Conservation (phyloP, 2,113 vertebrate species). For the Setophaga petechia region DNA sequence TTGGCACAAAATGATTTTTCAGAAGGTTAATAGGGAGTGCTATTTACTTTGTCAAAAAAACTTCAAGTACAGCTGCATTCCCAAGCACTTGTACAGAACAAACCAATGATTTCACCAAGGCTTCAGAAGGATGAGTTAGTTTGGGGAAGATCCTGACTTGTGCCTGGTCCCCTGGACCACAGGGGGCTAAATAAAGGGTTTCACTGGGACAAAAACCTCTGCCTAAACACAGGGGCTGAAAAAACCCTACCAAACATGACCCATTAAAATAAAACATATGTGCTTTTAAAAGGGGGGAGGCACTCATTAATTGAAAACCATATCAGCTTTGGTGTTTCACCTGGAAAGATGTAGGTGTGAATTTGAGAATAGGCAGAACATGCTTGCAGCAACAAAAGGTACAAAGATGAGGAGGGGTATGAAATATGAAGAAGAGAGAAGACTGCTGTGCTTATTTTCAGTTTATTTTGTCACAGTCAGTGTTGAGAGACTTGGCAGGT, state of each 20-base stretch:
- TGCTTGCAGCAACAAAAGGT: background rate
- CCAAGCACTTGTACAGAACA: background rate
- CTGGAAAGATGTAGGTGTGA: background rate
- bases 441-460: background rate
- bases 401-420: background rate
- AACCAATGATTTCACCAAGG: background rate
- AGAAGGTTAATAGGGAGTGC: conserved; percentile 1
- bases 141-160: background rate
- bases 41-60: conserved; percentile 24
- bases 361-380: background rate
- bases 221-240: background rate
- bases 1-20: conserved; percentile 60
- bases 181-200: background rate
- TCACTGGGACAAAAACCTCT: background rate
- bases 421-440: background rate
- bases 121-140: background rate
- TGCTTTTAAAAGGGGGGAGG: background rate
- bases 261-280: background rate
- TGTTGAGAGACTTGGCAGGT: background rate
- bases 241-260: background rate
- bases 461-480: background rate
- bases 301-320: background rate
- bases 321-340: background rate
- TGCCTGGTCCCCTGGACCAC: background rate
- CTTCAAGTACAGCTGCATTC: background rate